Base-by-base conservation (phyloP, 1,140 invertebrate species). In the Hesperophylax magnus region DNA sequence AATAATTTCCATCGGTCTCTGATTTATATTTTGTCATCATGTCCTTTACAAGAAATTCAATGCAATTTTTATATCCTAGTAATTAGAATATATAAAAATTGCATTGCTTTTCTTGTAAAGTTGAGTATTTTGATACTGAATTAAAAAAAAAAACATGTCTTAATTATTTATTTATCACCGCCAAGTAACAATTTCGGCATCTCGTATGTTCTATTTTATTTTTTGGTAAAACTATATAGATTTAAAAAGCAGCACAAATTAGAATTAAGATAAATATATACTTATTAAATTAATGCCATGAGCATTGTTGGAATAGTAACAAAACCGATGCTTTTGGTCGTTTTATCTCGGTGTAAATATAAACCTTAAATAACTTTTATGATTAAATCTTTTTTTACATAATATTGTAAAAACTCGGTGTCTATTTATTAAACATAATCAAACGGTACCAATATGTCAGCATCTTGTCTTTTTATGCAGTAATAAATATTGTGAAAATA, bases 201-300 rank as follows among this genome's bases (percentile, higher is more conserved):
- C 11, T 6, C 1, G 9, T 14, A 47, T 47, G 9, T 58, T 58
- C 56, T 58, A 7, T 58, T 18, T 18, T 18, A 22, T 20, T 58
- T 56, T 18, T 22, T 7, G 56, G 56, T n/a, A 20, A 47, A 47
- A 47, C 39, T 11, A 24, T 72, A 72, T 72, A 53, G 47, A 52
- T 72, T 53, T 72, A 72, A 31, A 54, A 72, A 54, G 69, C 69
- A 76, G 72, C 72, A 76, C 72, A 76, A 76, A 76, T 76, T 76
- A 76, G 72, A 20, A 18, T 2, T 76, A 76, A 76, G 72, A 34
- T 61, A 76, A 76, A 61, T 34, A 39, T 61, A 76, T 60, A 61
- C n/a, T 34, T 76, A 31, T 60, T 58, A 76, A 34, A 72, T 22
- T 24, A 54, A 27, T 34, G 11, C n/a, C 47, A 72, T 17, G 8